These are phyloP conservation scores for Lycodopsis pacificus DNA, from an alignment of 2,797 vertebrate genomes.

Conservation along the genomic window DNA sequence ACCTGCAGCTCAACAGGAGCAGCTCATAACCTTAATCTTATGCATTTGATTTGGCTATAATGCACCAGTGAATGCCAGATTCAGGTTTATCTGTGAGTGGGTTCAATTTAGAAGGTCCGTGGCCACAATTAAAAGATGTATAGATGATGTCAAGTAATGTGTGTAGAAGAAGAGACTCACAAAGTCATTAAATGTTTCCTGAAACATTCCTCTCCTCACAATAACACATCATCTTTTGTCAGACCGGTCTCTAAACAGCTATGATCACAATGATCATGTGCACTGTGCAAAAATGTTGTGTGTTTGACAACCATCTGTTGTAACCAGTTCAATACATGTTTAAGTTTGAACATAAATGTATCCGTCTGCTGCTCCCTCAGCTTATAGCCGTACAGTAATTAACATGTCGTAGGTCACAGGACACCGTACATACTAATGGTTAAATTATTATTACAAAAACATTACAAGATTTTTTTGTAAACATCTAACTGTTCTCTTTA, in stretches of 20 bases:
- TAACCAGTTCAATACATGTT: not conserved
- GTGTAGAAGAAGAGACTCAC: not conserved
- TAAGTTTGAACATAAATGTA: conserved; percentile 38
- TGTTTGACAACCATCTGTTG: conserved; percentile 33
- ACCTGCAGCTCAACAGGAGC: no score
- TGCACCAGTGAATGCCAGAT: not conserved
- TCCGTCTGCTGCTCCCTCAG: conserved; percentile 29
- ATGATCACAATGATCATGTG: not conserved
- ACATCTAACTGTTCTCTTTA: conserved; percentile 5
- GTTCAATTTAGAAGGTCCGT: not conserved
- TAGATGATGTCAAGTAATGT: not conserved
- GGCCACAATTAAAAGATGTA: not conserved
- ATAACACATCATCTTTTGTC: conserved; percentile 11
- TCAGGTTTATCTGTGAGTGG: not conserved
- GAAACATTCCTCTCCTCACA: not conserved
- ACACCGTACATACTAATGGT: not conserved
- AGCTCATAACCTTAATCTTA: not conserved
- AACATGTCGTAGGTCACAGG: conserved; percentile 19
- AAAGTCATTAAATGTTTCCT: conserved; percentile 17
- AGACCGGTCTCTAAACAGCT: conserved; percentile 11
- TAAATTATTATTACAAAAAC: not conserved
- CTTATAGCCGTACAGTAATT: conserved; percentile 31
- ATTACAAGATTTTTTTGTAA: conserved; percentile 4
- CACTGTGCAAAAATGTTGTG: conserved; percentile 9
- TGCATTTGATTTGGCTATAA: not conserved